These are phyloP conservation scores for Leucophenga maculata DNA, from an alignment of 2,888 invertebrate species.

Conservation along the genomic window DNA sequence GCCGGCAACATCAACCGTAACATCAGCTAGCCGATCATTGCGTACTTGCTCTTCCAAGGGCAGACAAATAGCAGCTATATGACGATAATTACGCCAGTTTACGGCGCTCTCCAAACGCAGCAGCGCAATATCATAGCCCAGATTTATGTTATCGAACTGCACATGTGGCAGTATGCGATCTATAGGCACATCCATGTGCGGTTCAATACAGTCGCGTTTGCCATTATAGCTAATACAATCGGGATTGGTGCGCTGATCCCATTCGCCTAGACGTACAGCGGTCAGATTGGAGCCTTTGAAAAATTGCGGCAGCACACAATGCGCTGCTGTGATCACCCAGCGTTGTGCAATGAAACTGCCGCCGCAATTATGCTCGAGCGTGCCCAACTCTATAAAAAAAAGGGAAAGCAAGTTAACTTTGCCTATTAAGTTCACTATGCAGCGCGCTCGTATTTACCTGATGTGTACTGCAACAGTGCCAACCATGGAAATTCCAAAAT, in stretches of 20 bases:
- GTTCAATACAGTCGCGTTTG: constrained; percentile 74
- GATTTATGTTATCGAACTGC: constrained; percentile 71
- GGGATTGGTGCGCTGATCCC: constrained; percentile 74
- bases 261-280: constrained; percentile 59
- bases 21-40: constrained; percentile 59
- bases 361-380: constrained; percentile 80
- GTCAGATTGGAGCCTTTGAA: constrained; percentile 73
- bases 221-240: constrained; percentile 75
- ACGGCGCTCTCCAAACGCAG: constrained; percentile 75
- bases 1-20: constrained; percentile 74
- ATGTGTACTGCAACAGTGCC: constrained; percentile 46
- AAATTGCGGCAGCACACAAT: constrained; percentile 74
- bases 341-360: constrained; percentile 66
- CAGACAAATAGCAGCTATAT: constrained; percentile 76
- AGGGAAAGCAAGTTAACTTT: too few relatives aligned
- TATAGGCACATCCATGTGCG: constrained; percentile 75
- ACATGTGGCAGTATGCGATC: constrained; percentile 78
- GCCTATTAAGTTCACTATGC: too few relatives aligned
- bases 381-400: constrained; percentile 64
- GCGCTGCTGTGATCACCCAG: constrained; percentile 52
- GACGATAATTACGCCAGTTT: constrained; percentile 65
- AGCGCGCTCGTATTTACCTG: too few relatives aligned
- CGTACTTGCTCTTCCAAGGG: constrained; percentile 62
- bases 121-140: constrained; percentile 79
- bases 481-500: constrained; percentile 53